These are phyloP conservation scores for Lophotis ruficrista DNA, from an alignment of 2,113 vertebrate species.

Conservation along the genomic window DNA sequence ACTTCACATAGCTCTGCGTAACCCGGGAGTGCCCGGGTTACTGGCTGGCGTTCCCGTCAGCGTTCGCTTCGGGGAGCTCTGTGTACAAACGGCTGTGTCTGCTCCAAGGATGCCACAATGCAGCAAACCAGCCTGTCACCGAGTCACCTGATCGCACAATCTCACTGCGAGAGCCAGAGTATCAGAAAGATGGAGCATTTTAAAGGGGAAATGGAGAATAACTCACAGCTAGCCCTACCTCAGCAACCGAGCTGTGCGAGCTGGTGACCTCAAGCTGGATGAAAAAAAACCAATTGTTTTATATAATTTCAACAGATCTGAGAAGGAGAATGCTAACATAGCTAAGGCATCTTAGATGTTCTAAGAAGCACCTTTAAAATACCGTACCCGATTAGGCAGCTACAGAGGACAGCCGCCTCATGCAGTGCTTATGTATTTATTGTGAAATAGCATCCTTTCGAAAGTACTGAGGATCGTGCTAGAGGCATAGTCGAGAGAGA, in stretches of 20 bases:
- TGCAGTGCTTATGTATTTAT: conserved; percentile 1
- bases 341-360: not conserved
- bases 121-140: conserved; percentile 51
- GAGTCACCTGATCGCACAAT: conserved; percentile 52
- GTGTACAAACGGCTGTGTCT: not conserved
- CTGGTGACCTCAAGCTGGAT: not conserved
- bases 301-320: not conserved
- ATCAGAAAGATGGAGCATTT: conserved; percentile 48
- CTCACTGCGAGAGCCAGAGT: not conserved
- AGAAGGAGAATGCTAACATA: not conserved
- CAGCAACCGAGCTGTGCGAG: not conserved
- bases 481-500: not conserved
- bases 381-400: not conserved
- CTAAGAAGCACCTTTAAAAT: conserved; percentile 1
- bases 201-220: conserved; percentile 62
- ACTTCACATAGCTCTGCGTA: not conserved
- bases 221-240: not conserved
- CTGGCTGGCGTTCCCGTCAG: not conserved
- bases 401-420: not conserved
- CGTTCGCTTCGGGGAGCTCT: not conserved
- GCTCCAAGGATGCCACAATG: conserved; percentile 45
- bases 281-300: not conserved
- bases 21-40: not conserved
- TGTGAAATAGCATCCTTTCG: conserved; percentile 12
- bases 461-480: not conserved